A percentile compares a stretch with the other conserved stretches of the same genome.
These are phyloP conservation scores for Sparidentex hasta DNA, from an alignment of 2,797 vertebrate species.

Conservation along the genomic window DNA sequence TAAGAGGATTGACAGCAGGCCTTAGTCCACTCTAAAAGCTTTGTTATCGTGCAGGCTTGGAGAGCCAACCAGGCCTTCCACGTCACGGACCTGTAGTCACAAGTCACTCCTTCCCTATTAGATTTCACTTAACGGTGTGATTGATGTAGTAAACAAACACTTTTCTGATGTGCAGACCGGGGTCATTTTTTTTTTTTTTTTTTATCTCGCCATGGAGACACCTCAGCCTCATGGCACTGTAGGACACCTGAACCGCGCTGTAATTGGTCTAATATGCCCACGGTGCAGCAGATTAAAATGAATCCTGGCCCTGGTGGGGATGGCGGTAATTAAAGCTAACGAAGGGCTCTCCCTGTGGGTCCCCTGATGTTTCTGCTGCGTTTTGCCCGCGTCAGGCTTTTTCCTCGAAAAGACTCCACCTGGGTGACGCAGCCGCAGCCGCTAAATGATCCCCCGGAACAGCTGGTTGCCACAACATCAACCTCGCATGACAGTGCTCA, in stretches of 20 bases:
- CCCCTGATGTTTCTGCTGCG: slow-evolving; percentile 65
- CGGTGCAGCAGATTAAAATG: slow-evolving; percentile 78
- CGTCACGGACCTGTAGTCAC: neutral
- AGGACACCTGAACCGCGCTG: slow-evolving; percentile 58
- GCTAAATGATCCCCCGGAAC: slow-evolving; percentile 36
- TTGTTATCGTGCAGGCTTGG: slow-evolving; percentile 43
- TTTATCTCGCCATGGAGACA: slow-evolving; percentile 75
- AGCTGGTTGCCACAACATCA: slow-evolving; percentile 64
- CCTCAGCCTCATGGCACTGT: slow-evolving; percentile 33
- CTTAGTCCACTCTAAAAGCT: slow-evolving; percentile 71
- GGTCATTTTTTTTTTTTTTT: slow-evolving; percentile 23
- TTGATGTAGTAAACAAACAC: slow-evolving; percentile 12
- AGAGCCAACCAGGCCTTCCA: slow-evolving; percentile 19
- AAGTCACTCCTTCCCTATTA: neutral
- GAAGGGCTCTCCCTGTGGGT: slow-evolving; percentile 78
- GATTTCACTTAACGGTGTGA: neutral
- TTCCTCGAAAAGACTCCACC: slow-evolving; percentile 29
- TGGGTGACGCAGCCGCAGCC: slow-evolving; percentile 42
- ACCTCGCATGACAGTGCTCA: slow-evolving; percentile 1
- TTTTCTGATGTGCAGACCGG: slow-evolving; percentile 18
- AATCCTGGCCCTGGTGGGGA: slow-evolving; percentile 78
- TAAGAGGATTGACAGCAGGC: slow-evolving; percentile 88
- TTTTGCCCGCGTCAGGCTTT: slow-evolving; percentile 84
- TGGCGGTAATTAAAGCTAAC: slow-evolving; percentile 88
- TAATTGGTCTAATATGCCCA: slow-evolving; percentile 83